Percentiles rank a stretch among this genome's conserved stretches.
Evolutionary conservation across 2,888 invertebrate species (phyloP).

Genomic region (Celastrina argiolus): DNA sequence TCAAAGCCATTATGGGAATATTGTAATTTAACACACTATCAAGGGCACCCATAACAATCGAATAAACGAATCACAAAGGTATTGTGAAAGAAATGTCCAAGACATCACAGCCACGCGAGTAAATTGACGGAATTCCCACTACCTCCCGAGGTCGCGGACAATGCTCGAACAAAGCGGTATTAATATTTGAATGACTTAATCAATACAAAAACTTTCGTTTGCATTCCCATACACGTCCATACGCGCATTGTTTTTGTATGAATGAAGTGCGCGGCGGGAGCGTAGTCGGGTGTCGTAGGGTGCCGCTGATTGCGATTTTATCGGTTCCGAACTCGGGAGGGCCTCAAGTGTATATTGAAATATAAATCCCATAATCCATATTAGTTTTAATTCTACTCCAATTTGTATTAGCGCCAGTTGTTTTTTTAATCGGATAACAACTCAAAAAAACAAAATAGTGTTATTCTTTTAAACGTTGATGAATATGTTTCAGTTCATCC

Average conservation of each 20-base stretch:
- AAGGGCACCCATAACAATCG: slow-evolving; percentile 60
- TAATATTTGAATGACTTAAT: slow-evolving; percentile 72
- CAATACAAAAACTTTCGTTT: slow-evolving; percentile 71
- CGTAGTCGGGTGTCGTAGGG: slow-evolving; percentile 61
- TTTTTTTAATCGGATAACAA: not conserved
- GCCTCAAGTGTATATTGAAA: slow-evolving; percentile 49
- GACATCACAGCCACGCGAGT: slow-evolving; percentile 61
- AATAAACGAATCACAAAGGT: slow-evolving; percentile 66
- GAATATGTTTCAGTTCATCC: not conserved
- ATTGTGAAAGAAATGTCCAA: slow-evolving; percentile 54
- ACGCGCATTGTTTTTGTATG: slow-evolving; percentile 64
- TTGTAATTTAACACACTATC: slow-evolving; percentile 25
- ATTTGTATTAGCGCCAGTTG: slow-evolving; percentile 18
- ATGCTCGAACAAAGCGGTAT: slow-evolving; percentile 56
- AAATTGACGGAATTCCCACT: slow-evolving; percentile 74
- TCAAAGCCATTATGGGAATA: slow-evolving; percentile 3
- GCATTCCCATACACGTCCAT: slow-evolving; percentile 70
- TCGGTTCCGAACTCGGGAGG: slow-evolving; percentile 59
- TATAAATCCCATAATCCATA: slow-evolving; percentile 39
- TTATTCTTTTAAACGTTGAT: too few species aligned
- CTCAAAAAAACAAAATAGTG: not conserved
- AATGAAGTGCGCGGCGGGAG: slow-evolving; percentile 54
- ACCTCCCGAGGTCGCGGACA: slow-evolving; percentile 62
- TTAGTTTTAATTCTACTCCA: slow-evolving; percentile 29
- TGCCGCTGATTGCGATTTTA: slow-evolving; percentile 74